Conservation (phyloP, 2,888 invertebrate species). For the Epinotia ramella region DNA sequence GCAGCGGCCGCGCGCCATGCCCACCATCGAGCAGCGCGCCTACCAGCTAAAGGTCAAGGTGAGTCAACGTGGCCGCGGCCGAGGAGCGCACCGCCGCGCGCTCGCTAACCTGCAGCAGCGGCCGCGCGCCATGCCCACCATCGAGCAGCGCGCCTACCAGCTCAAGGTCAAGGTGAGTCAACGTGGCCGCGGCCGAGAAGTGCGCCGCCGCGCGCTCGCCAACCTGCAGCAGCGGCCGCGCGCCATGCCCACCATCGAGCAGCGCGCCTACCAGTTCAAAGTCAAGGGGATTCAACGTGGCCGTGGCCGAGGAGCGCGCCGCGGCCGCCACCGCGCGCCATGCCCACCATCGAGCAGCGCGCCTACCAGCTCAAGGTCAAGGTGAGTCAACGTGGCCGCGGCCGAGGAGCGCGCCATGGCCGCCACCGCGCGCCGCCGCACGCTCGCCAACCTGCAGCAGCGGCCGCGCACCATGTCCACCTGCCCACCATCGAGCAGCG, state of each 20-base stretch:
- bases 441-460: slow-evolving; percentile 57
- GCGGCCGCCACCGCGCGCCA: slow-evolving; percentile 86
- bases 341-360: slow-evolving; percentile 57
- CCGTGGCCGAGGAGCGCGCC: too few species aligned
- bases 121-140: slow-evolving; percentile 80
- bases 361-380: slow-evolving; percentile 29
- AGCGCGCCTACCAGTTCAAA: slow-evolving; percentile 87
- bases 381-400: too few species aligned
- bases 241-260: slow-evolving; percentile 86
- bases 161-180: slow-evolving; percentile 74
- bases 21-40: slow-evolving; percentile 48
- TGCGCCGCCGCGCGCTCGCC: slow-evolving; percentile 84
- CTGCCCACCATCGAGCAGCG: slow-evolving; percentile 87
- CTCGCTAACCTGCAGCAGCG: slow-evolving; percentile 60
- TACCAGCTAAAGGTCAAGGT: slow-evolving; percentile 29
- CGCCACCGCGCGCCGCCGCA: too few species aligned
- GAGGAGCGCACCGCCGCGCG: too few species aligned
- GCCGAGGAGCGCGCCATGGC: too few species aligned
- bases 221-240: slow-evolving; percentile 68
- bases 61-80: too few species aligned
- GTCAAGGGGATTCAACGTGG: slow-evolving; percentile 81
- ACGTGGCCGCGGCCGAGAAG: too few species aligned
- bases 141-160: slow-evolving; percentile 88
- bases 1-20: slow-evolving; percentile 70
- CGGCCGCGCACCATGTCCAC: slow-evolving; percentile 66